Evolutionary conservation across 64 coral and sea anemone genomes (phyloP).

Genomic region (Stichodactyla mertensii): DNA sequence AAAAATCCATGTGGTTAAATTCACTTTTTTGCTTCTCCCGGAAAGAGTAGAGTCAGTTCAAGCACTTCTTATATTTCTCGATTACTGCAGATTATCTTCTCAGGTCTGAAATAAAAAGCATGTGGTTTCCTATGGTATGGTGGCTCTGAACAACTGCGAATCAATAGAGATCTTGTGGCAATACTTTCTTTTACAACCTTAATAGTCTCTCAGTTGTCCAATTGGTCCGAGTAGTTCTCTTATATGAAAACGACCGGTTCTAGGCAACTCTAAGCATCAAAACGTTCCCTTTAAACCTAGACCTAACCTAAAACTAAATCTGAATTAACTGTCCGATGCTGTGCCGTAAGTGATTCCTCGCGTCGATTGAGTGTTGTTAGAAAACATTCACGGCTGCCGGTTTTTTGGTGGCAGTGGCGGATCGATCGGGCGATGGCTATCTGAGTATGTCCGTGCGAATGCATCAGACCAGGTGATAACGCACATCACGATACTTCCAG

Average conservation of each 20-base stretch:
- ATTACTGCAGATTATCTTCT: background rate
- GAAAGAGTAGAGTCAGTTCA: background rate
- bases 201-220: no score
- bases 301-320: no score
- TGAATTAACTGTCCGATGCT: background rate
- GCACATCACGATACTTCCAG: background rate
- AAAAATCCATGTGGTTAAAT: conserved; percentile 1
- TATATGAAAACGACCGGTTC: no score
- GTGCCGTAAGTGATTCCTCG: background rate
- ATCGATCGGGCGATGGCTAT: background rate
- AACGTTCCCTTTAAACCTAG: no score
- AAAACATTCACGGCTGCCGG: background rate
- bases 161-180: background rate
- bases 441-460: background rate
- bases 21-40: background rate
- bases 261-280: no score
- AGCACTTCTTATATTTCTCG: background rate
- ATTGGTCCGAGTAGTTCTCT: no score
- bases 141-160: no score
- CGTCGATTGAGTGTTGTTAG: background rate
- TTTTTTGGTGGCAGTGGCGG: background rate
- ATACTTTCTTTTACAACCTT: no score
- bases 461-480: background rate
- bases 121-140: background rate
- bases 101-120: background rate